Evolutionary conservation across 2,888 invertebrate species (phyloP).

Genomic region (Dryomyza anilis): DNA sequence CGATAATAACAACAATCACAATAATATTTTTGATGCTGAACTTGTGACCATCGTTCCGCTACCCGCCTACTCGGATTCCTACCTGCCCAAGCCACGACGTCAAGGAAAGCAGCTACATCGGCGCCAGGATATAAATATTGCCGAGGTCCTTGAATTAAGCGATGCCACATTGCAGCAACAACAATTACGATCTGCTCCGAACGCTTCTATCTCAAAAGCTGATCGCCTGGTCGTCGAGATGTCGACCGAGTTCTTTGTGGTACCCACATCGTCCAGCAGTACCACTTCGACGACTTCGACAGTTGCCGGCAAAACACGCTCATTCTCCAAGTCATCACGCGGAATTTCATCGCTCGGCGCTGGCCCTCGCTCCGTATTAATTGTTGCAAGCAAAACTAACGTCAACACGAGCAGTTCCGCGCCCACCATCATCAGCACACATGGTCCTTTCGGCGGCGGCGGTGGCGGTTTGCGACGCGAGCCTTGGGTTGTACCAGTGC

Average conservation of each 20-base stretch:
- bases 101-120: conserved; percentile 47
- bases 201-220: conserved; percentile 51
- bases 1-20: background rate
- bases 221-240: conserved; percentile 71
- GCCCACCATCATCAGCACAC: conserved; percentile 54
- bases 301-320: conserved; percentile 43
- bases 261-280: conserved; percentile 66
- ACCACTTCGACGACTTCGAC: conserved; percentile 46
- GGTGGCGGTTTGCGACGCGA: conserved; percentile 71
- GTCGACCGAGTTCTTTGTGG: conserved; percentile 83
- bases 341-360: conserved; percentile 26
- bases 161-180: too few species aligned
- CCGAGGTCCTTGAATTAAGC: conserved; percentile 35
- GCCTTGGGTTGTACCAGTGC: conserved; percentile 88
- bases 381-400: conserved; percentile 44
- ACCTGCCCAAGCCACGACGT: conserved; percentile 33
- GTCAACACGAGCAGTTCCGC: conserved; percentile 39
- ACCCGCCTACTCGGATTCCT: background rate
- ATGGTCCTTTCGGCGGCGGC: conserved; percentile 65
- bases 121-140: conserved; percentile 49
- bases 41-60: conserved; percentile 19
- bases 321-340: conserved; percentile 35
- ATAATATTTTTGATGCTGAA: background rate
- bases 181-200: conserved; percentile 24
- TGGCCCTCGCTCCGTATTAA: conserved; percentile 48